These are phyloP conservation scores for Drosophila quadrilineata DNA, from an alignment of 1,140 invertebrate species.

Conservation along the genomic window DNA sequence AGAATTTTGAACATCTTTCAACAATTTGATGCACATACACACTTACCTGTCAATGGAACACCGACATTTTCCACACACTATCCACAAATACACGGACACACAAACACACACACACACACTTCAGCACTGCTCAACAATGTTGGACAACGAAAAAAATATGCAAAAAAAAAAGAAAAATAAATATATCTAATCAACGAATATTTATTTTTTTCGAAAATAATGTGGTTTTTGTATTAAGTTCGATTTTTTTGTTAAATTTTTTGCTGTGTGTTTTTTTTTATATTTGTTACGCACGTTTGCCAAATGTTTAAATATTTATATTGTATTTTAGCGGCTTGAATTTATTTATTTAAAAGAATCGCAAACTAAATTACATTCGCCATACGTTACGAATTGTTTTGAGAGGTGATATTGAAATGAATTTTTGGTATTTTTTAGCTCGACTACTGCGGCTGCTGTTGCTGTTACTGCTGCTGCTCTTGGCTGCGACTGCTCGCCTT, in stretches of 20 bases:
- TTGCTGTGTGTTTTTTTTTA: too few relatives aligned
- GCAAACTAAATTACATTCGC: neutral
- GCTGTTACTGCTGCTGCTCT: too few relatives aligned
- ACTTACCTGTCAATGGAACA: too few relatives aligned
- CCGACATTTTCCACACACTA: too few relatives aligned
- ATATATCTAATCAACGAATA: too few relatives aligned
- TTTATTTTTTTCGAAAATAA: neutral
- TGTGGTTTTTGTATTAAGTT: neutral
- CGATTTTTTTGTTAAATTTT: neutral
- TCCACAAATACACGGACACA: too few relatives aligned
- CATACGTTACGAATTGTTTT: neutral
- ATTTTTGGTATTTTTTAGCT: conserved; percentile 12
- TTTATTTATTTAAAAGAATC: conserved; percentile 12
- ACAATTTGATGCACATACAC: too few relatives aligned
- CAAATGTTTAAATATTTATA: conserved; percentile 16
- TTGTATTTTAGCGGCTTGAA: conserved; percentile 5
- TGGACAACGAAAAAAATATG: too few relatives aligned
- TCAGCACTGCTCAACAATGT: too few relatives aligned
- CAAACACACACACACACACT: too few relatives aligned
- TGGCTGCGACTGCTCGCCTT: conserved; percentile 54
- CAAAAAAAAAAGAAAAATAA: neutral
- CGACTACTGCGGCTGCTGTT: too few relatives aligned
- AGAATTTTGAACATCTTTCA: neutral
- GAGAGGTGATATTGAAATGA: neutral
- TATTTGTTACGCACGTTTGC: conserved; percentile 2